Evolutionary conservation across 2,113 vertebrate genomes (phyloP), one percentile per base, ranked within the genome.

Genomic region (Nansenia antarctica): DNA sequence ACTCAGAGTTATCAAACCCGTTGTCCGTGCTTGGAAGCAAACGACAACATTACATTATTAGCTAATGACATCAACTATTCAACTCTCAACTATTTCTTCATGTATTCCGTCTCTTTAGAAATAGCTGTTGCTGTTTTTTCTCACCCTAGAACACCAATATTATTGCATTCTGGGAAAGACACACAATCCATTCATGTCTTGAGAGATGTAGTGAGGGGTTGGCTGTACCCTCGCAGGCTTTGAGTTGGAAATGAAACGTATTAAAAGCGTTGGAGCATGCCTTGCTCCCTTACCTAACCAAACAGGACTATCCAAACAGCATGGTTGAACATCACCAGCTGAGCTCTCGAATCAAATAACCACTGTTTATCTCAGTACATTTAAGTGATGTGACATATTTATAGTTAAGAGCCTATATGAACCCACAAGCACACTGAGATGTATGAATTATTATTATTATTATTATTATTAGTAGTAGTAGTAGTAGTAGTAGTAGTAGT

Each of bases 211-310:
- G 32, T 49, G 30, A 65, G 65, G 60, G 65, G 26, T 31, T 47
- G 59, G 26, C 52, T 15, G 42, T 58, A 58, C 49, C 57, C 12
- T 42, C 24, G 26, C 20, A 34, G 70, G 65, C 54, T 72, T 74
- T 72, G 58, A 61, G 32, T 72, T 69, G 72, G 66, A 70, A 78
- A 78, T 67, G 3, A 67, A 67, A 64, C 53, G 60, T 62, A 65
- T 73, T 67, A 74, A 67, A 66, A 60, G 62, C 45, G 66, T 32
- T 47, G 47, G 66, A 67, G 69, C 42, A 42, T 65, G 62, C 58
- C 58, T 59, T 47, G n/a, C n/a, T n/a, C n/a, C n/a, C n/a, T n/a
- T n/a, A n/a, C 47, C 37, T 59, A 78, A 42, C 55, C 60, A 73
- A 69, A 72, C 34, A 65, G 18, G 53, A 27, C 30, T 63, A 61